Evolutionary conservation across 2,113 vertebrate genomes (phyloP).

Genomic region (Orycteropus afer): DNA sequence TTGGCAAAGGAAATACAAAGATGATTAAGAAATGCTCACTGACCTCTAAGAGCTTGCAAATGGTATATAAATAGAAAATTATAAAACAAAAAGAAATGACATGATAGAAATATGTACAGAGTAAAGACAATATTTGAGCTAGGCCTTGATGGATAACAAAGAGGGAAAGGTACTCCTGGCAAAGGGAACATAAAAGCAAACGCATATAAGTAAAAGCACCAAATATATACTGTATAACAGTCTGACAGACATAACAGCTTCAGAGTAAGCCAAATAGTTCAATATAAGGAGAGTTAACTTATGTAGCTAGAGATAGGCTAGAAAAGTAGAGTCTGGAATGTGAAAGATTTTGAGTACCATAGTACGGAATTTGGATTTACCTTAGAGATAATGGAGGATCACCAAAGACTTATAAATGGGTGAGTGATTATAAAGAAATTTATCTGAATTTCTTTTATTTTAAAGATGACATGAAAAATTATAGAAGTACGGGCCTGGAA

Average conservation of each 20-base stretch:
- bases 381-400: slow-evolving; percentile 8
- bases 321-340: background rate
- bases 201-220: slow-evolving; percentile 30
- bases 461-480: slow-evolving; percentile 39
- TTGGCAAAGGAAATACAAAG: slow-evolving; percentile 4
- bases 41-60: slow-evolving; percentile 47
- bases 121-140: slow-evolving; percentile 34
- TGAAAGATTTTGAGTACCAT: slow-evolving; percentile 24
- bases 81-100: slow-evolving; percentile 37
- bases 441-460: slow-evolving; percentile 45
- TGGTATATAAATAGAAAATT: background rate
- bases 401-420: slow-evolving; percentile 26
- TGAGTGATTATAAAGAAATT: slow-evolving; percentile 42
- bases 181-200: slow-evolving; percentile 42
- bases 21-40: slow-evolving; percentile 16
- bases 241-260: too few species aligned
- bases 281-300: background rate
- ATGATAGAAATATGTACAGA: background rate
- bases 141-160: slow-evolving; percentile 18
- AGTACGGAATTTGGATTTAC: background rate
- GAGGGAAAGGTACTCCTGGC: slow-evolving; percentile 15
- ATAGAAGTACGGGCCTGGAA: slow-evolving; percentile 23
- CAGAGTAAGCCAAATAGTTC: slow-evolving; percentile 3
- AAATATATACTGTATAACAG: background rate
- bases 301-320: background rate